Percentiles rank a stretch among this genome's conserved stretches.
These are phyloP conservation scores for Morelia viridis DNA, from an alignment of 2,797 vertebrate genomes.

Conservation along the genomic window DNA sequence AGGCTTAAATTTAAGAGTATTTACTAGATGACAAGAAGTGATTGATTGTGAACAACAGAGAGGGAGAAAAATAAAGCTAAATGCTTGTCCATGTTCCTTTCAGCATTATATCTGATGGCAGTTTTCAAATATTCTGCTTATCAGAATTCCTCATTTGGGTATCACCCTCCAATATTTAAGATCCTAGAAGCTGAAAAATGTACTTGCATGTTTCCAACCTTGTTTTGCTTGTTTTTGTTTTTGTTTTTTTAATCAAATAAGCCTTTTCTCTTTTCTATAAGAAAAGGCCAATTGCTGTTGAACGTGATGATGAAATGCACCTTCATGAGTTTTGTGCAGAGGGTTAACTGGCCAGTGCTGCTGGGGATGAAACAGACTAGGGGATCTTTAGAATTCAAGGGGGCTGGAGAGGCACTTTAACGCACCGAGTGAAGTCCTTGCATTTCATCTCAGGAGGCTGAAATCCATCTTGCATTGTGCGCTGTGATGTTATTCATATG, in stretches of 20 bases:
- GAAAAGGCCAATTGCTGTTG: conserved; percentile 55
- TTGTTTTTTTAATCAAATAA: conserved; percentile 27
- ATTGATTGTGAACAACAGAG: neutral
- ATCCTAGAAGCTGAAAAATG: neutral
- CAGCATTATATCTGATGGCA: neutral
- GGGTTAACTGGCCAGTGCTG: conserved; percentile 44
- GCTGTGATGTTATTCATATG: conserved; percentile 76
- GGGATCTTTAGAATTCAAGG: conserved; percentile 52
- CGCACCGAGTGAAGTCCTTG: conserved; percentile 42
- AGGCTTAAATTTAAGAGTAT: neutral
- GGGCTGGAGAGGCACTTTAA: conserved; percentile 44
- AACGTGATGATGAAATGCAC: conserved; percentile 54
- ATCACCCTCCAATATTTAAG: neutral
- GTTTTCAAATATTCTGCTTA: neutral
- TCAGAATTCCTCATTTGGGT: neutral
- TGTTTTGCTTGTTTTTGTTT: conserved; percentile 43
- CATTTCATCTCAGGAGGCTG: conserved; percentile 65
- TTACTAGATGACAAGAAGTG: neutral
- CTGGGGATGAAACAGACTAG: conserved; percentile 45
- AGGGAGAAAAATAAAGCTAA: no score
- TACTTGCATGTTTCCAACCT: conserved; percentile 2
- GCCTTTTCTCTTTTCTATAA: conserved; percentile 39
- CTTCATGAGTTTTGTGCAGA: conserved; percentile 48
- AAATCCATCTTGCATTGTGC: conserved; percentile 64
- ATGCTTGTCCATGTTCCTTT: neutral